A percentile compares a stretch with the other conserved stretches of the same genome.
phyloP scores from a whole-genome alignment of 2,797 vertebrate species.

The Pseudochaenichthys georgianus region DNA sequence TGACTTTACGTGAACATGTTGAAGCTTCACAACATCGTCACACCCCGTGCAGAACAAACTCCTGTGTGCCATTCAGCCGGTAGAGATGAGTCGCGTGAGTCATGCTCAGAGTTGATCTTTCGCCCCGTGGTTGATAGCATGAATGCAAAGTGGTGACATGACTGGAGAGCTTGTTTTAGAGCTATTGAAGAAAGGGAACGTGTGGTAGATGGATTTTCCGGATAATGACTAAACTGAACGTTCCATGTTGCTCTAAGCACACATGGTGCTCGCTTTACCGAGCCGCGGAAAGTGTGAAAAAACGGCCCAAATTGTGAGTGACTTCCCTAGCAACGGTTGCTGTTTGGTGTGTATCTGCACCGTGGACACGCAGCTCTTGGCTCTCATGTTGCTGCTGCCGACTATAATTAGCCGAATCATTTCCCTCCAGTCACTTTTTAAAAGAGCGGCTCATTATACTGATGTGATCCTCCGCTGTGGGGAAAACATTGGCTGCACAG shows the following conservation, averaged over 20 bases:
- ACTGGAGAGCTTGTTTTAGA: not conserved
- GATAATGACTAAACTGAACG: slow-evolving; percentile 1
- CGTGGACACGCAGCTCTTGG: slow-evolving; percentile 34
- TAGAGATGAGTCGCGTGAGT: slow-evolving; percentile 35
- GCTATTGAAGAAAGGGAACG: not conserved
- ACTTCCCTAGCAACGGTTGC: slow-evolving; percentile 75
- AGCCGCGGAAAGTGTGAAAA: not conserved
- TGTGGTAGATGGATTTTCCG: not conserved
- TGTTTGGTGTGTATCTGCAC: slow-evolving; percentile 65
- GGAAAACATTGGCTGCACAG: slow-evolving; percentile 42
- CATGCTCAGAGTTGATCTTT: slow-evolving; percentile 32
- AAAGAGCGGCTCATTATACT: slow-evolving; percentile 49
- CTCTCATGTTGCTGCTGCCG: slow-evolving; percentile 57
- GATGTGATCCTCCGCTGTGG: slow-evolving; percentile 52
- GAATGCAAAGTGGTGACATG: not conserved
- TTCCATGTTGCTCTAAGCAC: slow-evolving; percentile 30
- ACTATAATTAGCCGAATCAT: slow-evolving; percentile 77
- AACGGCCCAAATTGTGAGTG: slow-evolving; percentile 27
- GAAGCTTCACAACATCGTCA: slow-evolving; percentile 15
- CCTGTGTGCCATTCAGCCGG: slow-evolving; percentile 18
- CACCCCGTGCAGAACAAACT: slow-evolving; percentile 42
- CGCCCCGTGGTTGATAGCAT: not conserved
- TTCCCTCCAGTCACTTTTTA: slow-evolving; percentile 48
- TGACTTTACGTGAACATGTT: slow-evolving; percentile 29
- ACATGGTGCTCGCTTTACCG: slow-evolving; percentile 6